Evolutionary conservation across 2,888 invertebrate genomes (phyloP), one percentile per base, ranked within the genome.

Genomic region (Rhimphoctona megacephalus): DNA sequence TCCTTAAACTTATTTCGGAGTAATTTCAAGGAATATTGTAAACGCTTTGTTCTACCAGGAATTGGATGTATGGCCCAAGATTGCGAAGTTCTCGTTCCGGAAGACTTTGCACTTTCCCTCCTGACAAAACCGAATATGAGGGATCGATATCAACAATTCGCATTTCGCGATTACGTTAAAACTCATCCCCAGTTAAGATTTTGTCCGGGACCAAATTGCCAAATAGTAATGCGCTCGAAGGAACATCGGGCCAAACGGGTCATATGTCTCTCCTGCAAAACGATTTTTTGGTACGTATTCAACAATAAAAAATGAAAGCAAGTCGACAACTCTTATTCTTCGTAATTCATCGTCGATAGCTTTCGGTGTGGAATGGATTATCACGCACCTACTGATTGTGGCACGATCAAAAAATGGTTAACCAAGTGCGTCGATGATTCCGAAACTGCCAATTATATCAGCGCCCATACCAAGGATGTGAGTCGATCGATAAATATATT

Each of bases 361-460:
- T 97, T 98, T 94, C 97, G 97, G 89, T 99, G 99, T 95, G 99
- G 99, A 87, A 97, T 97, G 92, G 98, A 99, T 90, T 99, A 99
- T 94, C 99, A 99, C 94, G 99, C 99, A 36, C 99, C 99, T 39
- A 99, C 99, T 5, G 98, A 99, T 94, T 99, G 99, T 94, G 96
- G 97, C 88, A 97, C 98, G 52, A 99, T 99, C 90, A 98, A 97
- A 92, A 98, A 98, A 92, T 99, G 99, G 99, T 95, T 99, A 87
- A 99, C 99, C n/a, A 99, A 99, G 95, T 99, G 99, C 95, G 99
- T 99, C 77, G 99, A 99, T 95, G 99, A 99, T 95, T 99, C 99
- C 87, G 99, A 99, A 95, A 99, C 99, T 76, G 99, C 99, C 73
- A 99, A 99, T 95, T 99, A 99, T 94, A 99, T 99, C 92, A 99